A percentile compares a stretch with the other conserved stretches of the same genome.
These are phyloP conservation scores for Aphelocoma coerulescens DNA, from an alignment of 2,113 vertebrate species.

Conservation along the genomic window DNA sequence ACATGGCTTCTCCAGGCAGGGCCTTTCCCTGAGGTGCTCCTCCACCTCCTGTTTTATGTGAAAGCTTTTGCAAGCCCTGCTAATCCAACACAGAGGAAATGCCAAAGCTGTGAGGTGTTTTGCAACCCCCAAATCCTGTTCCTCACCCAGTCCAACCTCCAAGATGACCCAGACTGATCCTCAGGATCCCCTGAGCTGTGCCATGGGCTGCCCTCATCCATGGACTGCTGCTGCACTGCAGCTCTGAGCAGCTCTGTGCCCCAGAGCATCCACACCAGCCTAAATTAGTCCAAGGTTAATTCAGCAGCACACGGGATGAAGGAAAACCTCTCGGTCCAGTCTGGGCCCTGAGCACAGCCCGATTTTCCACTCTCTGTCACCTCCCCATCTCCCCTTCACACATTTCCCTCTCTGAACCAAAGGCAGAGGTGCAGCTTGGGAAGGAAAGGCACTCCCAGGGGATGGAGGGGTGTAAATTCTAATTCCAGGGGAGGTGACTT, in stretches of 20 bases:
- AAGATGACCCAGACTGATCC: background rate
- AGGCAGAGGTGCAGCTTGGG: background rate
- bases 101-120: background rate
- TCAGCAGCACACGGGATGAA: background rate
- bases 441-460: background rate
- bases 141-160: background rate
- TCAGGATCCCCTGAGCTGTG: background rate
- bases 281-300: background rate
- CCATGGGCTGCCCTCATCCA: background rate
- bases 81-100: background rate
- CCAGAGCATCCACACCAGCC: background rate
- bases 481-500: background rate
- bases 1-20: background rate
- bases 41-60: background rate
- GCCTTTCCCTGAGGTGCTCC: background rate
- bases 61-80: background rate
- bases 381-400: background rate
- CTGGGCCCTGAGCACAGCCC: too few species aligned
- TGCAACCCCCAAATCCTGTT: background rate
- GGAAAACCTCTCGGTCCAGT: accelerated
- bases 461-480: background rate
- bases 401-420: background rate
- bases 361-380: accelerated
- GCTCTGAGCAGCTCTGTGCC: background rate
- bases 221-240: background rate